A percentile compares a stretch with the other conserved stretches of the same genome.
Conservation (phyloP, 2,888 invertebrate genomes). For the Lochmaea crataegi region DNA sequence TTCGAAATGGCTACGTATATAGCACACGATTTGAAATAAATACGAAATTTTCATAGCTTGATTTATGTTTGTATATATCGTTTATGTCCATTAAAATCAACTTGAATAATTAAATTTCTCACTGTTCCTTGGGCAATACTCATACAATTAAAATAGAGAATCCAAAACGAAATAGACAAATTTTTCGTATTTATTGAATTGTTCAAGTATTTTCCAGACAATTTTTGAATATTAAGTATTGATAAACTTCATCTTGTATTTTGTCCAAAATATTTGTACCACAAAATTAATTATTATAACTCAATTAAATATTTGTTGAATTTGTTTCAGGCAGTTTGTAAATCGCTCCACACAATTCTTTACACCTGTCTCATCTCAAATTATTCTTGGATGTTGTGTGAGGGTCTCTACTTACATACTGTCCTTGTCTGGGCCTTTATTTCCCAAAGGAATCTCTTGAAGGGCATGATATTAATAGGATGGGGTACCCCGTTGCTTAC, state of each 20-base stretch:
- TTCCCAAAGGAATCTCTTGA: constrained; percentile 85
- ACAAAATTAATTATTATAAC: neutral
- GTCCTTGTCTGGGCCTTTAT: constrained; percentile 92
- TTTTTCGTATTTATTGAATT: too few relatives aligned
- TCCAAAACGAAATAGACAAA: too few relatives aligned
- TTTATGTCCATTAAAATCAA: too few relatives aligned
- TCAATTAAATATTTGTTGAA: neutral
- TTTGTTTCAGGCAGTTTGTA: constrained; percentile 78
- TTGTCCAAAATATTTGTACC: neutral
- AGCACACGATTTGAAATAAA: neutral
- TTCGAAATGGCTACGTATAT: neutral
- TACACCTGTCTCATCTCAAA: constrained; percentile 92
- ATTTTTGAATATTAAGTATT: too few relatives aligned
- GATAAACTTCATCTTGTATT: neutral
- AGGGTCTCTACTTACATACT: constrained; percentile 93
- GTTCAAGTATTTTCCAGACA: too few relatives aligned
- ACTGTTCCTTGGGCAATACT: too few relatives aligned
- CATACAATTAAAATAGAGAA: too few relatives aligned
- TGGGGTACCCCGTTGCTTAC: constrained; percentile 84
- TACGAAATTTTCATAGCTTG: neutral
- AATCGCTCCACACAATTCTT: constrained; percentile 81
- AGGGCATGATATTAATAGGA: constrained; percentile 84
- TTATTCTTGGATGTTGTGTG: constrained; percentile 97
- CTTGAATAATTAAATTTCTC: too few relatives aligned
- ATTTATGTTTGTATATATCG: neutral